These are phyloP conservation scores for Drosophila parthenogenetica DNA, from an alignment of 2,888 invertebrate species.

Conservation along the genomic window DNA sequence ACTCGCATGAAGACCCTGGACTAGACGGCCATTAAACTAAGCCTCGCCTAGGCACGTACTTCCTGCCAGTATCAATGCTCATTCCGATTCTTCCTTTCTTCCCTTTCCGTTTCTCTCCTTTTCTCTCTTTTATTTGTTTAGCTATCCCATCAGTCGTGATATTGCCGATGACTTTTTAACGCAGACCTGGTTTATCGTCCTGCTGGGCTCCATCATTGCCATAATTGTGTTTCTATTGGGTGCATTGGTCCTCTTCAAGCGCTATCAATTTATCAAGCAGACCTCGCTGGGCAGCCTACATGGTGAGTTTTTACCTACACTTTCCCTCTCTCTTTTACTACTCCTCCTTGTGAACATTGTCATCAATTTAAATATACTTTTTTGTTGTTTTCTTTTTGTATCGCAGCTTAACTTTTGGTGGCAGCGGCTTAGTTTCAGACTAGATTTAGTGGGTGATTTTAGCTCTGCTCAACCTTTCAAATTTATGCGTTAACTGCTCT, in stretches of 20 bases:
- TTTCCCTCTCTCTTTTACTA: background rate
- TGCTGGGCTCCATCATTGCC: slow-evolving; percentile 93
- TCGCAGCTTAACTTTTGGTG: slow-evolving; percentile 61
- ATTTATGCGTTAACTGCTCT: slow-evolving; percentile 46
- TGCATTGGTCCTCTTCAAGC: slow-evolving; percentile 91
- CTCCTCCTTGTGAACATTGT: background rate
- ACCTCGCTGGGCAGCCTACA: slow-evolving; percentile 88
- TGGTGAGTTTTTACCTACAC: slow-evolving; percentile 81
- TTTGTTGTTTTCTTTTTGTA: slow-evolving; percentile 23
- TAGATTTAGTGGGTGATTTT: slow-evolving; percentile 23
- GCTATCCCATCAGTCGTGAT: slow-evolving; percentile 86
- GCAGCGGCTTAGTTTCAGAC: slow-evolving; percentile 21
- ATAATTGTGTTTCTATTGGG: slow-evolving; percentile 93
- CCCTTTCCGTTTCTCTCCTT: slow-evolving; percentile 22
- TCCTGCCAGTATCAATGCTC: slow-evolving; percentile 57
- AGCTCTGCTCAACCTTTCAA: slow-evolving; percentile 21
- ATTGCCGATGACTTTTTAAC: slow-evolving; percentile 91
- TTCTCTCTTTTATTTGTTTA: slow-evolving; percentile 77
- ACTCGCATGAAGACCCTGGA: background rate
- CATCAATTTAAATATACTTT: slow-evolving; percentile 42
- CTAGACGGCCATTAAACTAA: slow-evolving; percentile 69
- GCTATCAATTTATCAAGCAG: slow-evolving; percentile 90
- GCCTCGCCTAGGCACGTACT: slow-evolving; percentile 71
- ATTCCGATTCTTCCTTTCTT: slow-evolving; percentile 30
- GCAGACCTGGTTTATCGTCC: slow-evolving; percentile 95